Evolutionary conservation across 1,140 invertebrate species (phyloP).

Genomic region (Papilio glaucus): DNA sequence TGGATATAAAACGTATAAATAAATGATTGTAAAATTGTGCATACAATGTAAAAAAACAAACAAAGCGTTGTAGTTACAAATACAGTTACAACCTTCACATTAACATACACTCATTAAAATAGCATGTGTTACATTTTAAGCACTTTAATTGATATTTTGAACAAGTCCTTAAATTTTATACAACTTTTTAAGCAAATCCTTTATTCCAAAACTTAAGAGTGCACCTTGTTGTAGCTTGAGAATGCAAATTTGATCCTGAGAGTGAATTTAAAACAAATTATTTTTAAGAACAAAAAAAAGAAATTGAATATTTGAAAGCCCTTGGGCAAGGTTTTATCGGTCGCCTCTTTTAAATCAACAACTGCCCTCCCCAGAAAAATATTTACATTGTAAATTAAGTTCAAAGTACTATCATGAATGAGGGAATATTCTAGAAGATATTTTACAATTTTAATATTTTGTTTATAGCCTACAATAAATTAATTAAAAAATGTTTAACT

Average conservation of each 20-base stretch:
- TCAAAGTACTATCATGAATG: not conserved
- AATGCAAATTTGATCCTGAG: not conserved
- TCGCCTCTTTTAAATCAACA: not conserved
- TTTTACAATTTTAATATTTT: not conserved
- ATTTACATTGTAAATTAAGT: slow-evolving; percentile 10
- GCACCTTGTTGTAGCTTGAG: not conserved
- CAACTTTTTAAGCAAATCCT: too few relatives aligned
- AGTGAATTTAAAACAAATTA: not conserved
- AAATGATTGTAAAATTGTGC: slow-evolving; percentile 14
- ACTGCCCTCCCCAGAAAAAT: not conserved
- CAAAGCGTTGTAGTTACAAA: not conserved
- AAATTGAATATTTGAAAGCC: not conserved
- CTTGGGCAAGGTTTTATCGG: not conserved
- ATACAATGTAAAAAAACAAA: slow-evolving; percentile 13
- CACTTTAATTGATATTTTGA: too few relatives aligned
- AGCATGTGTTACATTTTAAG: too few relatives aligned
- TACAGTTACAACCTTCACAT: not conserved
- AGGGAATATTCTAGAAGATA: not conserved
- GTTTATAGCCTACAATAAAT: not conserved
- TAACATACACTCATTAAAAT: too few relatives aligned
- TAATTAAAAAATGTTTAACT: not conserved
- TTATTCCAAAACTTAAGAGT: too few relatives aligned
- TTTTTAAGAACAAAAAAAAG: not conserved
- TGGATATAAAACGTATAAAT: not conserved
- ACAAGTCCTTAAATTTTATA: too few relatives aligned